Evolutionary conservation across 2,888 invertebrate genomes (phyloP), one percentile per base, ranked within the genome.

Genomic region (Polia nebulosa): DNA sequence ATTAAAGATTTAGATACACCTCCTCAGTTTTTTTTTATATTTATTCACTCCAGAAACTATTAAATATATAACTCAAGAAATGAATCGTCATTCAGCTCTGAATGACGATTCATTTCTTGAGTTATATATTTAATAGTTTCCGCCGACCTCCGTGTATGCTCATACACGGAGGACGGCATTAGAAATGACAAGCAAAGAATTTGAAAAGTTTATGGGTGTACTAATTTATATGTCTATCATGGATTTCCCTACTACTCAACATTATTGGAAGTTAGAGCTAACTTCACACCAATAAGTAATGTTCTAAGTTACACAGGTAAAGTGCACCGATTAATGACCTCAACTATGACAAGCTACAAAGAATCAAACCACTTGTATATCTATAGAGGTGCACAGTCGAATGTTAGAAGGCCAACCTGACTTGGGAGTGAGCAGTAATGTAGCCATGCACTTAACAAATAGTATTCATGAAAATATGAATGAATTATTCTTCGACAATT

Each of bases 311-410:
- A 56, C 7, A 56, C 62, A n/a, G n/a, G n/a, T n/a, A n/a, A n/a
- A n/a, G n/a, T 57, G 49, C 25, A 0, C 56, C 57, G 0, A 9
- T 52, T 22, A 56, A 62, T 44, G 32, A 27, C 13, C 34, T 47
- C 2, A 82, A 80, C 4, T 74, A 83, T 63, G 85, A 88, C 47
- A 85, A 85, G 64, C 68, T 88, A 6, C 85, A n/a, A 56, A 1
- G 64, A 83, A 61, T 57, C 60, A 11, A 56, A 78, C 27, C 82
- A 55, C 41, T 61, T 81, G 17, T 55, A 45, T n/a, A n/a, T 90
- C 44, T 90, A 80, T 79, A 76, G 85, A 68, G 89, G 61, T 2
- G 53, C 61, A 62, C 41, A 62, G 53, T 62, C 61, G 32, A 62
- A 55, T 55, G 25, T 62, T 34, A 34, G 55, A 53, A 61, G 52